Evolutionary conservation across 2,797 vertebrate species (phyloP), one percentile per base, ranked within the genome.

Genomic region (Microtus californicus): DNA sequence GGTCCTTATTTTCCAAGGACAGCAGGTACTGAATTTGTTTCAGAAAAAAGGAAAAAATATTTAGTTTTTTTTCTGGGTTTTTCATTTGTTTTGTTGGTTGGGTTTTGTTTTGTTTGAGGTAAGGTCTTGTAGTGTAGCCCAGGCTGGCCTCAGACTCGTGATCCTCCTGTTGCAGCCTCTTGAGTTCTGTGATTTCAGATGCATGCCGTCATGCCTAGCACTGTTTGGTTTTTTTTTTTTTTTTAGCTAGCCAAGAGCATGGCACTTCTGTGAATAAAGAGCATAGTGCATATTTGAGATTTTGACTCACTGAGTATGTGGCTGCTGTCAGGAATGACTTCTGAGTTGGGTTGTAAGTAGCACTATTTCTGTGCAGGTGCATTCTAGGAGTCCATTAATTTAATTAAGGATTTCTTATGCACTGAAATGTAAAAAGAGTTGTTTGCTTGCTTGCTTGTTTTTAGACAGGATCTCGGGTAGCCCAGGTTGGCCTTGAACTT

Each of bases 211-310:
- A 37, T 29, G 13, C 69, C 69, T 27, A 74, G 40, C 48, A 40
- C n/a, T 87, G 48, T 95, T 90, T 54, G 29, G 65, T 69, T 9
- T 88, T n/a, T n/a, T n/a, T n/a, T n/a, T n/a, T n/a, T n/a, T n/a
- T 92, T 94, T 93, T 78, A 83, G 37, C 37, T 80, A 89, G 61
- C 12, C 25, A 90, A 63, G n/a, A 89, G 43, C 37, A 25, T 65
- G 69, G 63, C 86, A 87, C 74, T 83, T 89, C 17, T 91, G 91
- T 54, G 15, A 93, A 81, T 37, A 63, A 81, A 90, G 80, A 87
- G 63, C 54, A 31, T 40, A 54, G 71, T n/a, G 7, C 0, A 0
- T 76, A 34, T 34, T 82, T 83, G 81, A 87, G 69, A 87, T 74
- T 61, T 83, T 78, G 34, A 71, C 51, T 14, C 71, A 40, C 25